Evolutionary conservation across 2,113 vertebrate species (phyloP).

Genomic region (Proteles cristata): DNA sequence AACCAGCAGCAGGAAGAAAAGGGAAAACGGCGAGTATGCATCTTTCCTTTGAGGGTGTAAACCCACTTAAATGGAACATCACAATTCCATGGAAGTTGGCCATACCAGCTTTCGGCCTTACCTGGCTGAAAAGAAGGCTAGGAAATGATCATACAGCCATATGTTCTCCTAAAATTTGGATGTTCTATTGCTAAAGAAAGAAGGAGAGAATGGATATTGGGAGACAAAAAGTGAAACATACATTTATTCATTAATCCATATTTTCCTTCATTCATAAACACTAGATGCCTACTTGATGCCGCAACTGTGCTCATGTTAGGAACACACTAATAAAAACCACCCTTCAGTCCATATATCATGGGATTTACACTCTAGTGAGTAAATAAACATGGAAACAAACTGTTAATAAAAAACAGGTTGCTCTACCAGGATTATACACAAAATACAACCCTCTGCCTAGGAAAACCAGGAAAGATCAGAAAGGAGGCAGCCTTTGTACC

Average conservation of each 20-base stretch:
- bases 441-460: not conserved
- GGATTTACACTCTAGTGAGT: not conserved
- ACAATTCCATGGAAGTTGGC: not conserved
- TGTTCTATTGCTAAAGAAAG: not conserved
- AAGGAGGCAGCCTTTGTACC: not conserved
- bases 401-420: not conserved
- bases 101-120: not conserved
- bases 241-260: not conserved
- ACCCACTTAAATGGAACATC: not conserved
- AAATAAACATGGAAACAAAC: not conserved
- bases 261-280: not conserved
- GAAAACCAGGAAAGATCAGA: not conserved
- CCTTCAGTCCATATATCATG: not conserved
- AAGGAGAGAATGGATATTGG: not conserved
- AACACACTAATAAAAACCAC: not conserved
- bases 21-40: not conserved
- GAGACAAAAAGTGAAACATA: not conserved
- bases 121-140: not conserved
- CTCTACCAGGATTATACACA: not conserved
- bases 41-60: not conserved
- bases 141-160: not conserved
- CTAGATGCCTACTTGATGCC: not conserved
- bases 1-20: not conserved
- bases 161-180: not conserved
- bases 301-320: not conserved